Base-by-base conservation (phyloP, 1,140 invertebrate genomes). In the Drosophila varians region DNA sequence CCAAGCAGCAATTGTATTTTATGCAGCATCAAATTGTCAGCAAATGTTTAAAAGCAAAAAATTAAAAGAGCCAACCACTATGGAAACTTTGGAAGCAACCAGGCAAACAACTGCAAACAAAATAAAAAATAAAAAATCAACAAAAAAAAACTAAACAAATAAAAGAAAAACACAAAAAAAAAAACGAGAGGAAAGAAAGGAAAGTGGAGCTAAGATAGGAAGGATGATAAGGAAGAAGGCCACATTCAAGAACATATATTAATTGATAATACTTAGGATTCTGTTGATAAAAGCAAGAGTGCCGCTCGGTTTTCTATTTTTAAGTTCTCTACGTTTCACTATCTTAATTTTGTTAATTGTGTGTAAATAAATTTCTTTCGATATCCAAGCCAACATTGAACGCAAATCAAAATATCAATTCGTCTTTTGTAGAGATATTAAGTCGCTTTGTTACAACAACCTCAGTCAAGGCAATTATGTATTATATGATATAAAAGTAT, bases 1-100 rank as follows among this genome's bases (percentile, higher is more conserved):
- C 80, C 54, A 84, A 87, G 69, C 88, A 80, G 66, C 73, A 90
- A 87, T 77, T 87, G 77, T 90, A 90, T 90, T 90, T 90, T 86
- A 82, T 88, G 82, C 87, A 90, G 66, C 82, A 90, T 78, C 70
- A 82, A 77, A 80, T 83, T 84, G 79, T 77, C 62, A 86, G 84
- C 70, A 87, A 86, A 84, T 82, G 72, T 77, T 80, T 78, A 79
- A 86, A 88, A 74, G 72, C 49, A 71, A 86, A 65, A 62, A 73
- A 80, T 87, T 88, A 79, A 88, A 40, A 66, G 18, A 53, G 31
- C 31, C 31, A 34, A 34, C 31, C n/a, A n/a, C 31, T 34, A 34
- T 54, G 18, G 45, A 48, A 56, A 69, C 49, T 57, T 49, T 69
- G 26, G 34, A 23, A n/a, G 55, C 61, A 49, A 70, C 14, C 57